Evolutionary conservation across 2,888 invertebrate species (phyloP), one percentile per base, ranked within the genome.

Genomic region (Noctua janthe): DNA sequence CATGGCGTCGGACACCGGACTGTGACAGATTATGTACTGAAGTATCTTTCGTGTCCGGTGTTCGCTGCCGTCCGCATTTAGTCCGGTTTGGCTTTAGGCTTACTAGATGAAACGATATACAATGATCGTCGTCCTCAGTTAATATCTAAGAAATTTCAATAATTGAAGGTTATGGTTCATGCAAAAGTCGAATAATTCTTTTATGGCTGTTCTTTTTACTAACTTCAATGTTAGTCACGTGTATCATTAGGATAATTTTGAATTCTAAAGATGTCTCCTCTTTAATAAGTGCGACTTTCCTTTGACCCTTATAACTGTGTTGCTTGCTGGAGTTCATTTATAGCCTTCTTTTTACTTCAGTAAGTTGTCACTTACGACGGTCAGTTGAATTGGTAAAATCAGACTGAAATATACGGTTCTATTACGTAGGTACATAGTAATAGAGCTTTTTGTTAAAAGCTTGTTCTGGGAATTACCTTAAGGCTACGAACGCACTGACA

Each of bases 141-240:
- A 69, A 81, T 74, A 64, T 74, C 67, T 13, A 43, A 47, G 23
- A 56, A 74, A 85, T 85, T 88, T 76, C 71, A 62, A 74, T 83
- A 83, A 87, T 88, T 88, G 74, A 64, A 85, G 72, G 83, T 62
- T 66, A 88, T 86, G 51, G 64, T 62, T 73, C 64, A 72, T 69
- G n/a, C 15, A 62, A 78, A 77, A 51, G 62, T 70, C 62, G 54
- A 35, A 56, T 47, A 70, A 73, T 67, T 76, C 23, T 69, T 76
- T 82, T 70, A 56, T 23, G 39, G 15, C 13, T 70, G 49, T 69
- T 66, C 59, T 74, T 78, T 76, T 70, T 74, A n/a, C 35, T 72
- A 49, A 69, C n/a, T 75, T 66, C 23, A 73, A 67, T 71, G 64
- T 74, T 66, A 81, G 64, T 64, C 47, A 23, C 66, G 80, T 71